Evolutionary conservation across 1,140 invertebrate species (phyloP).

Genomic region (Aphidius gifuensis): DNA sequence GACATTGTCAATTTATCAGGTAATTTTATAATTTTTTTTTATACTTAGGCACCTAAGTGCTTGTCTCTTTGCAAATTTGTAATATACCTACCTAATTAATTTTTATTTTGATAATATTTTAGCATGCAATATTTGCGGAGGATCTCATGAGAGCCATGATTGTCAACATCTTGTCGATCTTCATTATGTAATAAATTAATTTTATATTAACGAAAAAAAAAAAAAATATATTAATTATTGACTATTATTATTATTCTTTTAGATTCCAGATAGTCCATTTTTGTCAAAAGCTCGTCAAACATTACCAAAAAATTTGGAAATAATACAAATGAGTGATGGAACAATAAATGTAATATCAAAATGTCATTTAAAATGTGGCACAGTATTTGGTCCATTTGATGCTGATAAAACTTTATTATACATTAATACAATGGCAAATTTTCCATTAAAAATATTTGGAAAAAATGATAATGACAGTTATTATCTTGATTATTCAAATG

Average conservation of each 20-base stretch:
- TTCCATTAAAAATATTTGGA: conserved; percentile 42
- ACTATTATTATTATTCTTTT: conserved; percentile 5
- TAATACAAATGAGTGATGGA: conserved; percentile 37
- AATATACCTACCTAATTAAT: not conserved
- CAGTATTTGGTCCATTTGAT: conserved; percentile 53
- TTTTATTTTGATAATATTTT: conserved; percentile 6
- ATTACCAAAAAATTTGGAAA: conserved; percentile 45
- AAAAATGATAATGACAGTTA: conserved; percentile 31
- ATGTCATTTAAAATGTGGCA: conserved; percentile 40
- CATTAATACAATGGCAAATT: conserved; percentile 42
- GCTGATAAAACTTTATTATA: conserved; percentile 42
- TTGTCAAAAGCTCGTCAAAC: conserved; percentile 49
- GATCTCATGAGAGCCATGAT: conserved; percentile 43
- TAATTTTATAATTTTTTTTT: no score
- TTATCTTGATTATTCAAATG: conserved; percentile 58
- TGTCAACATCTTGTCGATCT: conserved; percentile 43
- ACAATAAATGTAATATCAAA: conserved; percentile 41
- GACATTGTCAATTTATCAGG: no score
- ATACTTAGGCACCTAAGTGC: no score
- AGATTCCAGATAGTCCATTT: conserved; percentile 34
- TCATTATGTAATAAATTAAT: conserved; percentile 28
- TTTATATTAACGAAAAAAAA: not conserved
- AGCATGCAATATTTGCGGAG: conserved; percentile 50
- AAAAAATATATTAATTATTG: conserved; percentile 9
- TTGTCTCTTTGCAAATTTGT: no score